Evolutionary conservation across 2,888 invertebrate genomes (phyloP).

Genomic region (Drosophila heteroneura): DNA sequence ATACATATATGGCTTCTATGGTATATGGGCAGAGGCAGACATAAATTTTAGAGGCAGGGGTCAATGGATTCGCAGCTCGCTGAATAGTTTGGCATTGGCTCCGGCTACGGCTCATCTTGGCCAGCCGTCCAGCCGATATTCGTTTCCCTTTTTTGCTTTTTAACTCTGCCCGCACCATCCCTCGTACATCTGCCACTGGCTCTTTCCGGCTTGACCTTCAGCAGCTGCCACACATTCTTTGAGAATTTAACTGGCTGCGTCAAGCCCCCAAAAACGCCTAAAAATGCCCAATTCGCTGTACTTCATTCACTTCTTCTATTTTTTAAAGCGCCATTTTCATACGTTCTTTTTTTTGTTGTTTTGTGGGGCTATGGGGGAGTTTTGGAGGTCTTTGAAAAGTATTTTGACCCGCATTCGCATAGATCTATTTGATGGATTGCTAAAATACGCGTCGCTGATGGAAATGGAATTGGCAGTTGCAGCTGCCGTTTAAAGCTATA

Average conservation of each 20-base stretch:
- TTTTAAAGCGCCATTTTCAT: constrained; percentile 5
- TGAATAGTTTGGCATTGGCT: constrained; percentile 8
- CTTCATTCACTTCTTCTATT: background rate
- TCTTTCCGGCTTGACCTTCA: constrained; percentile 65
- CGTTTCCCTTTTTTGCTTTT: background rate
- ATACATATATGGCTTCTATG: background rate
- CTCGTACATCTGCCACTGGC: background rate
- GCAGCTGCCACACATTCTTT: constrained; percentile 61
- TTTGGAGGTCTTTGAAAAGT: constrained; percentile 28
- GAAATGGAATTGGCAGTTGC: constrained; percentile 9
- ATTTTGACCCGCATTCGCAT: constrained; percentile 53
- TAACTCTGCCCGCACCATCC: background rate
- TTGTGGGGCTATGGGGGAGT: background rate
- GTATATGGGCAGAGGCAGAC: constrained; percentile 9
- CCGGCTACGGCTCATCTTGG: constrained; percentile 1
- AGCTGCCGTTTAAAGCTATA: constrained; percentile 18
- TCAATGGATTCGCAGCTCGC: background rate
- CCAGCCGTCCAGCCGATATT: constrained; percentile 6
- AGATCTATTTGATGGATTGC: constrained; percentile 45
- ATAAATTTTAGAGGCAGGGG: constrained; percentile 6
- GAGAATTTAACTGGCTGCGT: constrained; percentile 27
- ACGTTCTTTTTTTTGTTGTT: constrained; percentile 6
- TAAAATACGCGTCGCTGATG: constrained; percentile 35
- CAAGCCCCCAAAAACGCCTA: background rate
- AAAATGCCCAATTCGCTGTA: background rate